Conservation (phyloP, 2,888 invertebrate species). For the Patella caerulea region DNA sequence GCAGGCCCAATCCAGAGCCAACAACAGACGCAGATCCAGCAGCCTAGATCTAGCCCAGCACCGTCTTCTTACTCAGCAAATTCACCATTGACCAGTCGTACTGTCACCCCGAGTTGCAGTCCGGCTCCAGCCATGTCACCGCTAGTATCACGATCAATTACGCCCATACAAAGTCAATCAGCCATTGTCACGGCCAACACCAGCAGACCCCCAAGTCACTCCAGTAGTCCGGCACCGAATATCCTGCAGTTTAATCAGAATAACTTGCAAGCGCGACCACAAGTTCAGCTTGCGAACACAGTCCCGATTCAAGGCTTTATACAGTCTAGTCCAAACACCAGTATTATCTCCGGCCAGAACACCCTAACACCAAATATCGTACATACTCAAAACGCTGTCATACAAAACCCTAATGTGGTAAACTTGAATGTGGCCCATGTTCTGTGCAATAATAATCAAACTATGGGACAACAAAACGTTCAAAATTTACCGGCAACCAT, state of each 20-base stretch:
- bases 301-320: constrained; percentile 30
- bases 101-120: constrained; percentile 42
- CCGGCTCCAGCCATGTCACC: constrained; percentile 43
- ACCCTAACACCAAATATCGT: constrained; percentile 42
- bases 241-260: constrained; percentile 35
- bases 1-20: constrained; percentile 36
- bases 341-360: constrained; percentile 45
- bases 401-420: constrained; percentile 62
- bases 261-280: constrained; percentile 27
- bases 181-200: constrained; percentile 19
- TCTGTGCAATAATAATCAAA: constrained; percentile 45
- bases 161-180: constrained; percentile 37
- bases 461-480: constrained; percentile 36
- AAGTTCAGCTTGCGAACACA: constrained; percentile 37
- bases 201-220: constrained; percentile 27
- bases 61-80: constrained; percentile 34
- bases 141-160: constrained; percentile 46
- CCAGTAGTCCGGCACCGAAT: constrained; percentile 26
- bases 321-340: constrained; percentile 24
- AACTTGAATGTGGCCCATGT: constrained; percentile 60
- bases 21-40: constrained; percentile 39
- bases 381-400: constrained; percentile 60
- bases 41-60: constrained; percentile 34
- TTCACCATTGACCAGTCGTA: constrained; percentile 32
- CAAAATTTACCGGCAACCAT: constrained; percentile 21